Percentiles rank a stretch among this genome's conserved stretches.
Conservation (phyloP, 53 echinoderm and acorn worm species). For the Actinopyga echinites region DNA sequence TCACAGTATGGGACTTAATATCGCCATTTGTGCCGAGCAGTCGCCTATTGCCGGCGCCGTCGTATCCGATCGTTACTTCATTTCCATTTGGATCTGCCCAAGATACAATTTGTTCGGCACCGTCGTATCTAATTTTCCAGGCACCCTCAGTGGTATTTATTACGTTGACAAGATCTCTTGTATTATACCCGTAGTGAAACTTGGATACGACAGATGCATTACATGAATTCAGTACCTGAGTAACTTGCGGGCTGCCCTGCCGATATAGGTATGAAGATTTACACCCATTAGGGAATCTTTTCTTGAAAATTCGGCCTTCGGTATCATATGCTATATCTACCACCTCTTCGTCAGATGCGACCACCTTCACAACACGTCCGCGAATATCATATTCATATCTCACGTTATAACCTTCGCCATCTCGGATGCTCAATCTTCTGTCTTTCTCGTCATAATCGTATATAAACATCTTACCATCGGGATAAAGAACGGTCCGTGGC, state of each 20-base stretch:
- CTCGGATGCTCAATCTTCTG: constrained; percentile 39
- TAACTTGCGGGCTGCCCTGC: not conserved
- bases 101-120: constrained; percentile 43
- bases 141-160: constrained; percentile 39
- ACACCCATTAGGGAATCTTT: constrained; percentile 45
- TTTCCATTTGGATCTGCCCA: constrained; percentile 56
- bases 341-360: not conserved
- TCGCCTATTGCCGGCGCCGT: constrained; percentile 35
- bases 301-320: constrained; percentile 15
- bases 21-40: constrained; percentile 23
- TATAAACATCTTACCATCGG: constrained; percentile 27
- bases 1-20: constrained; percentile 17
- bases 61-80: constrained; percentile 31
- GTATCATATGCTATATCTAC: constrained; percentile 43
- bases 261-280: constrained; percentile 30
- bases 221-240: constrained; percentile 15
- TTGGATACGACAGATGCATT: not conserved
- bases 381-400: constrained; percentile 29
- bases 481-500: constrained; percentile 49
- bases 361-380: constrained; percentile 24
- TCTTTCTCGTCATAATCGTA: constrained; percentile 48
- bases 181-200: constrained; percentile 40
- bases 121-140: constrained; percentile 51
- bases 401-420: constrained; percentile 43
- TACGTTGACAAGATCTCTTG: constrained; percentile 7